Evolutionary conservation across 2,888 invertebrate genomes (phyloP).

Genomic region (Leistus spinibarbis): DNA sequence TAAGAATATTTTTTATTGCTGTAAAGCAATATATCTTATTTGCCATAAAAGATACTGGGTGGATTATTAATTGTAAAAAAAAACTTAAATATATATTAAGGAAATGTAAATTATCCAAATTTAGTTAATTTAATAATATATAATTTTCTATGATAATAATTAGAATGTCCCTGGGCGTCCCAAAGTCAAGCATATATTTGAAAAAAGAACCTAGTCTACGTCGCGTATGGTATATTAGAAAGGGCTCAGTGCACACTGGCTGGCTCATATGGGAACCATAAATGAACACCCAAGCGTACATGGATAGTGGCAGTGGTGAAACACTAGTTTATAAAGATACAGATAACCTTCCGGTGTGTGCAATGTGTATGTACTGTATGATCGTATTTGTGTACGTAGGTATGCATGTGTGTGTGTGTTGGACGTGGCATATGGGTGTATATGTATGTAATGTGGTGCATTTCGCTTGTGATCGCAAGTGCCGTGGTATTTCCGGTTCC

Average conservation of each 20-base stretch:
- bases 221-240: background rate
- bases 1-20: too few relatives aligned
- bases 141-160: background rate
- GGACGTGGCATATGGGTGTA: background rate
- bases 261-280: constrained; percentile 33
- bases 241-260: constrained; percentile 1
- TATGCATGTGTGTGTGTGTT: constrained; percentile 4
- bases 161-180: background rate
- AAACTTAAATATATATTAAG: constrained; percentile 6
- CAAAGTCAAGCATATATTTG: constrained; percentile 12
- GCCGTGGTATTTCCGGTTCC: constrained; percentile 53
- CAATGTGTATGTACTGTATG: background rate
- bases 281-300: background rate
- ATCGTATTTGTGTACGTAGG: background rate
- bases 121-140: too few relatives aligned
- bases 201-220: constrained; percentile 10
- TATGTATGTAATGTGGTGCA: constrained; percentile 15
- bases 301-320: background rate
- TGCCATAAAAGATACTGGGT: too few relatives aligned
- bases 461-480: constrained; percentile 48
- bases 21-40: too few relatives aligned
- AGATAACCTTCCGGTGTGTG: constrained; percentile 27
- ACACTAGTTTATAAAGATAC: constrained; percentile 22
- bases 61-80: too few relatives aligned
- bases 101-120: background rate